phyloP scores from a whole-genome alignment of 2,888 invertebrate species.

The Heteromurus nitidus region DNA sequence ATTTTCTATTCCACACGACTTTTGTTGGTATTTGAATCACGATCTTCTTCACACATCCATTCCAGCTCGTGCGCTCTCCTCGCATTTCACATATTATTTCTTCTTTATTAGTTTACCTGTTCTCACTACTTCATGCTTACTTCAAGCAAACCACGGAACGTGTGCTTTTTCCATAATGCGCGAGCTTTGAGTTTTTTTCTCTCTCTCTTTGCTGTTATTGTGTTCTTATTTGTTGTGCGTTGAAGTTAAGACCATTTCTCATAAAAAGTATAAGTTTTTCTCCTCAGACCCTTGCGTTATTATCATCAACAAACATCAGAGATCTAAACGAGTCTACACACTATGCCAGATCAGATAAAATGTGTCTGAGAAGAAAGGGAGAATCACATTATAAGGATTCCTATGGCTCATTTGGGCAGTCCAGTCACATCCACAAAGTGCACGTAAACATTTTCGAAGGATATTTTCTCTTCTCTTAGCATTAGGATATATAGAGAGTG shows the following conservation, averaged over 20 bases:
- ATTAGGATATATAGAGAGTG: no score
- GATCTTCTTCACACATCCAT: conserved; percentile 15
- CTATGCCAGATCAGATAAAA: conserved; percentile 2
- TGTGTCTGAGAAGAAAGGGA: no score
- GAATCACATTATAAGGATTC: not conserved
- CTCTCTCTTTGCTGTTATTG: no score
- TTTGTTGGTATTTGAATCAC: conserved; percentile 20
- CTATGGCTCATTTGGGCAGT: no score
- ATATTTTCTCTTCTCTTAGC: conserved; percentile 2
- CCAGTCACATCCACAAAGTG: conserved; percentile 11
- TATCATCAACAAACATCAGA: not conserved
- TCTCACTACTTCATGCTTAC: conserved; percentile 4
- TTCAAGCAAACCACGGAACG: not conserved
- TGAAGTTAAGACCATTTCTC: no score
- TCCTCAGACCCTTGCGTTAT: not conserved
- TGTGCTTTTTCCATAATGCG: not conserved
- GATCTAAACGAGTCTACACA: not conserved
- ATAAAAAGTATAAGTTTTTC: no score
- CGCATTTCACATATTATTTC: conserved; percentile 7
- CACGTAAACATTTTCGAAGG: conserved; percentile 10
- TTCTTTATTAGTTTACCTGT: conserved; percentile 19
- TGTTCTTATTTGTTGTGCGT: no score
- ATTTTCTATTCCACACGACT: not conserved
- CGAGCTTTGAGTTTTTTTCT: no score
- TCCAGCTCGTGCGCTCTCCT: not conserved